Evolutionary conservation across 1,140 invertebrate genomes (phyloP).

Genomic region (Solenopsis fugax): DNA sequence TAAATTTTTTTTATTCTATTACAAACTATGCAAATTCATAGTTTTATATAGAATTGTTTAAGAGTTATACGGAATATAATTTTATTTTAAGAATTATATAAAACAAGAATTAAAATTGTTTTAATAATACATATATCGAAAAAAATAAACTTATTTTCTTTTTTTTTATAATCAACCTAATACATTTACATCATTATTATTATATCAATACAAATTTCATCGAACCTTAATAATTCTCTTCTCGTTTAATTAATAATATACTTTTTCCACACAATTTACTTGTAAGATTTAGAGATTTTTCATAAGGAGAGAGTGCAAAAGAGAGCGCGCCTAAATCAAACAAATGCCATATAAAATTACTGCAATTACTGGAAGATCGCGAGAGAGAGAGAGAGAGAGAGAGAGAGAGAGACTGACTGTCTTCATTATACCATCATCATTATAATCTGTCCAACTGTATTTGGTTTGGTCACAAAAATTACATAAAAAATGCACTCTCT

Average conservation of each 20-base stretch:
- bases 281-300: conserved; percentile 31
- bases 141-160: conserved; percentile 16
- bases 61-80: background rate
- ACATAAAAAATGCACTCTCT: conserved; percentile 72
- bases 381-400: conserved; percentile 1
- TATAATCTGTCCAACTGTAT: conserved; percentile 76
- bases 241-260: background rate
- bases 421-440: conserved; percentile 54
- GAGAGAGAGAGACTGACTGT: background rate
- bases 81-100: background rate
- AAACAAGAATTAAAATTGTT: background rate
- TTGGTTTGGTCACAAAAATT: conserved; percentile 73
- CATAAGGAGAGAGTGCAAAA: conserved; percentile 45
- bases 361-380: conserved; percentile 42
- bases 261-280: background rate
- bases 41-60: background rate
- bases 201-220: conserved; percentile 1
- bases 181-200: conserved; percentile 40
- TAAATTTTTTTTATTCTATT: background rate
- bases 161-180: conserved; percentile 33
- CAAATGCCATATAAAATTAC: conserved; percentile 39
- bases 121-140: background rate
- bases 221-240: conserved; percentile 29
- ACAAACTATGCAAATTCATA: background rate
- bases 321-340: conserved; percentile 44